Percentiles rank a stretch among this genome's conserved stretches.
phyloP scores from a whole-genome alignment of 2,888 invertebrate genomes.

The Diarsia rubi region DNA sequence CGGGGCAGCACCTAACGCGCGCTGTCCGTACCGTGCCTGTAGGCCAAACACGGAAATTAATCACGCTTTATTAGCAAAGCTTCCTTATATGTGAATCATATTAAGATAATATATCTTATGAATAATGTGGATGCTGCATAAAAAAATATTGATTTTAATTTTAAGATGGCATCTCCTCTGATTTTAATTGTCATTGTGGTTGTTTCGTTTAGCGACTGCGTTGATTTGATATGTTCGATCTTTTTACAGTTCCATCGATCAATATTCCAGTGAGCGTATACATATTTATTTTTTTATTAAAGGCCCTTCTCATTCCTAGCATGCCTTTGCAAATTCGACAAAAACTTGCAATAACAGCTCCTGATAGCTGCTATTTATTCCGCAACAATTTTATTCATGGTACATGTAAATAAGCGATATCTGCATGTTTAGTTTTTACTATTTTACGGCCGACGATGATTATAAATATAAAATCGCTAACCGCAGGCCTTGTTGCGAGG shows the following conservation, averaged over 20 bases:
- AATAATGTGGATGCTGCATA: constrained; percentile 58
- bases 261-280: constrained; percentile 23
- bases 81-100: constrained; percentile 72
- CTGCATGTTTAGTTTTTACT: constrained; percentile 76
- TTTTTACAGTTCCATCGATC: constrained; percentile 7
- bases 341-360: constrained; percentile 43
- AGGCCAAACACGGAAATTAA: constrained; percentile 77
- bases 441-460: constrained; percentile 76
- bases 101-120: constrained; percentile 64
- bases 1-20: constrained; percentile 71
- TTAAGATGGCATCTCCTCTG: constrained; percentile 41
- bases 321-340: constrained; percentile 28
- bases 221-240: constrained; percentile 9
- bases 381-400: constrained; percentile 58
- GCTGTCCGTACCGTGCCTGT: constrained; percentile 68
- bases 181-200: constrained; percentile 36
- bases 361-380: constrained; percentile 48
- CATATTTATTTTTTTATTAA: constrained; percentile 7
- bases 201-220: constrained; percentile 5
- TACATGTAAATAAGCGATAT: constrained; percentile 71
- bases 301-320: constrained; percentile 16
- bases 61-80: constrained; percentile 78
- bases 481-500: constrained; percentile 79
- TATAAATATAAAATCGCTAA: constrained; percentile 83
- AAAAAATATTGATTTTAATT: constrained; percentile 60